Base-by-base conservation (phyloP, 2,888 invertebrate species). In the Molorchus minor region DNA sequence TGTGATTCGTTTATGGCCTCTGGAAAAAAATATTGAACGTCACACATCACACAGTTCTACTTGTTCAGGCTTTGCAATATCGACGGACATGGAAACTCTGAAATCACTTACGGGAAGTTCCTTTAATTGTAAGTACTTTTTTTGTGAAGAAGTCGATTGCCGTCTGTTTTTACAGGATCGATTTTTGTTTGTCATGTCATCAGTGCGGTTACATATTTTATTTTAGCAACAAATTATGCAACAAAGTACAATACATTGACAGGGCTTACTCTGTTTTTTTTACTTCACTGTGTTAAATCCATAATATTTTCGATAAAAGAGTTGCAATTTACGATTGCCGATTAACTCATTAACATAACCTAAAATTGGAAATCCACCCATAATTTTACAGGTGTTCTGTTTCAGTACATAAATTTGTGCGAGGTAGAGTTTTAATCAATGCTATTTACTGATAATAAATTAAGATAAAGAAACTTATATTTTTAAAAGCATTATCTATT, bases 141-240 rank as follows among this genome's bases (percentile, higher is more conserved):
- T 55, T 55, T 38, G 20, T 15, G 43, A n/a, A 33, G 52, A 52
- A 59, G 49, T 16, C 10, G 60, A 46, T 56, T 25, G 46, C 36
- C 41, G 41, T 52, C 29, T 30, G 16, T 51, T 54, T 36, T 59
- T 49, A 17, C 47, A 35, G 19, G 40, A 58, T 62, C 58, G 62
- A 62, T 58, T 62, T 62, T 61, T 61, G 40, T 56, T n/a, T 47
- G 54, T 51, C 49, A 47, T 51, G 44, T 47, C 54, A 58, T 29
- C 54, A 46, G 13, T 21, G 47, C 43, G 47, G 38, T 55, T 40
- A 45, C 40, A 29, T 38, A 30, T 46, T 35, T 56, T 58, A 56
- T 59, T 59, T 58, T 53, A 56, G 61, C 62, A 58, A 53, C 53
- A 61, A 62, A 65, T 70, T 68, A 68, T 70, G 70, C 67, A 70